These are phyloP conservation scores for Alaudala cheleensis DNA, from an alignment of 2,113 vertebrate species.

Conservation along the genomic window DNA sequence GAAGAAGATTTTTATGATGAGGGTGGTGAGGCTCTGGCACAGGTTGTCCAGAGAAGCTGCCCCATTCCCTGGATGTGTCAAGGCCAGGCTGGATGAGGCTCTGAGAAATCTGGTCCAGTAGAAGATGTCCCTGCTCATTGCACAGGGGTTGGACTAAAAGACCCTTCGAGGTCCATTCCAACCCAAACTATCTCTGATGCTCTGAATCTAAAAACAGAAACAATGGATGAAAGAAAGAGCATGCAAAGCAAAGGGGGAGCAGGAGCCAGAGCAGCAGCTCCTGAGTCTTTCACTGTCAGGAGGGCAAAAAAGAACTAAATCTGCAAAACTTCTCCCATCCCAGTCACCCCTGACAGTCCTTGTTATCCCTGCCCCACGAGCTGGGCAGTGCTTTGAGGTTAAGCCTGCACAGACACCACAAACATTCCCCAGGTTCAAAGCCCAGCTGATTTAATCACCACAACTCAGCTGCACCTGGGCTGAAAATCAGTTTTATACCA, in stretches of 20 bases:
- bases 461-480: not conserved
- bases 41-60: not conserved
- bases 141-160: not conserved
- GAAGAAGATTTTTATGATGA: not conserved
- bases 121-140: not conserved
- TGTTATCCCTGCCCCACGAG: fast-evolving
- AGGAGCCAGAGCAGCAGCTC: fast-evolving
- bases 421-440: not conserved
- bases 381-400: not conserved
- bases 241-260: not conserved
- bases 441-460: not conserved
- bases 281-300: not conserved
- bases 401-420: not conserved
- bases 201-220: not conserved
- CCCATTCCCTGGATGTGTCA: not conserved
- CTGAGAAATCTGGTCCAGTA: not conserved
- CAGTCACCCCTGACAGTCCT: not conserved
- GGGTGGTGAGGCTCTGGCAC: not conserved
- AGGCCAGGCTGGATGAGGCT: fast-evolving
- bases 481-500: not conserved
- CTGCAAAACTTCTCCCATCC: not conserved
- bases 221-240: not conserved
- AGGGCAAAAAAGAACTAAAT: not conserved
- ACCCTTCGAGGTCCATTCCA: not conserved
- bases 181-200: not conserved